Evolutionary conservation across 1,140 invertebrate genomes (phyloP).

Genomic region (Drosophila busckii): DNA sequence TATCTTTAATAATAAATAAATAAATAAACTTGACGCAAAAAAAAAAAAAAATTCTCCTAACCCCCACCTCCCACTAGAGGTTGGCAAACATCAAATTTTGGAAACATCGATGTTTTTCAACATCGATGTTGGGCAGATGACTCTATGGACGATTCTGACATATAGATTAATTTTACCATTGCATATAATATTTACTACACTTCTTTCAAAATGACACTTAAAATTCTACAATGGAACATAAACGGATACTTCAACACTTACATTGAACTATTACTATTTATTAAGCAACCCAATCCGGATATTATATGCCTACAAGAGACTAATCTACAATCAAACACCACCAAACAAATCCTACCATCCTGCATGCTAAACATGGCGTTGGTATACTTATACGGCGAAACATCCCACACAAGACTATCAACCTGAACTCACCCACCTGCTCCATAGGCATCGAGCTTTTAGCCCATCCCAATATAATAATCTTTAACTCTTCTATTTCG

Average conservation of each 20-base stretch:
- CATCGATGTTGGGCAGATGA: too few relatives aligned
- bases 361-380: slow-evolving; percentile 6
- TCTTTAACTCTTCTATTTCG: slow-evolving; percentile 20
- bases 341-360: neutral
- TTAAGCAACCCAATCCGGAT: slow-evolving; percentile 2
- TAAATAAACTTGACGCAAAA: too few relatives aligned
- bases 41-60: too few relatives aligned
- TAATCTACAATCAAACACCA: neutral
- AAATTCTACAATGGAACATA: slow-evolving; percentile 11
- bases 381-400: neutral
- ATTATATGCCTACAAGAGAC: slow-evolving; percentile 9
- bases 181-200: neutral
- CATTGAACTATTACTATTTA: slow-evolving; percentile 2
- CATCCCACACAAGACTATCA: neutral
- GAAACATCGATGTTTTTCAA: too few relatives aligned
- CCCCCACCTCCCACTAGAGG: too few relatives aligned
- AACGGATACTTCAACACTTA: slow-evolving; percentile 12
- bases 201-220: slow-evolving; percentile 2
- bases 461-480: slow-evolving; percentile 6
- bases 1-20: too few relatives aligned
- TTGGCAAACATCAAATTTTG: too few relatives aligned
- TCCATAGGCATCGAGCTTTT: slow-evolving; percentile 11
- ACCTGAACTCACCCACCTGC: neutral
- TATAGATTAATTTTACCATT: neutral
- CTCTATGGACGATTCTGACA: too few relatives aligned